Evolutionary conservation across 2,113 vertebrate genomes (phyloP).

Genomic region (Orthonyx spaldingii): DNA sequence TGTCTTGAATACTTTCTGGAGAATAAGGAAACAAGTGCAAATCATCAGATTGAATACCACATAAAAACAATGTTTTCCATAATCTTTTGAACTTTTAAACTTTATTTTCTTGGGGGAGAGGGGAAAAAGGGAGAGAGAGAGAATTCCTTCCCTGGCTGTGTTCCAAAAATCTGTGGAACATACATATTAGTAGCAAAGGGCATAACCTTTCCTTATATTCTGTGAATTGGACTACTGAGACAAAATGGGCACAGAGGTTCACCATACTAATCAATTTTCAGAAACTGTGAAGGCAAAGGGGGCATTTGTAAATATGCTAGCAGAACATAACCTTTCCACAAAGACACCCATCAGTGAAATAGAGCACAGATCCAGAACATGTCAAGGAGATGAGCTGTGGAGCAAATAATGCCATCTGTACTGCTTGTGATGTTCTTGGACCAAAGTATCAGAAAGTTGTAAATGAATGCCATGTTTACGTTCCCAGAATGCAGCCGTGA

Average conservation of each 20-base stretch:
- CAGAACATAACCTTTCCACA: slow-evolving; percentile 37
- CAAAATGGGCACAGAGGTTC: background rate
- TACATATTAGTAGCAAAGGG: background rate
- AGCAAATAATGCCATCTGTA: slow-evolving; percentile 50
- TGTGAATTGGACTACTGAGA: background rate
- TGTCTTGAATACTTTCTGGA: background rate
- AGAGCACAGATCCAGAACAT: slow-evolving; percentile 40
- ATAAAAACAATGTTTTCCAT: background rate
- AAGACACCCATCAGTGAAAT: slow-evolving; percentile 13
- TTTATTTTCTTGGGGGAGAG: background rate
- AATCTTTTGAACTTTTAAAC: background rate
- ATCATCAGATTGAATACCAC: background rate
- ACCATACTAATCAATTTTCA: background rate
- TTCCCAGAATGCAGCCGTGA: background rate
- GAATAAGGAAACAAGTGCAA: background rate
- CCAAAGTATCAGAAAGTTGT: background rate
- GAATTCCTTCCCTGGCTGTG: background rate
- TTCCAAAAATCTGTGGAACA: background rate
- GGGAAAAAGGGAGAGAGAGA: background rate
- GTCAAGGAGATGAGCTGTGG: slow-evolving; percentile 31
- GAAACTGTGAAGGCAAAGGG: background rate
- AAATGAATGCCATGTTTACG: slow-evolving; percentile 2
- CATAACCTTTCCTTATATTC: background rate
- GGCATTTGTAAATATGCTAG: background rate
- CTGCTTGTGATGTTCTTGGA: slow-evolving; percentile 25